Evolutionary conservation across 2,113 vertebrate genomes (phyloP).

Genomic region (Megaceryle torquata): DNA sequence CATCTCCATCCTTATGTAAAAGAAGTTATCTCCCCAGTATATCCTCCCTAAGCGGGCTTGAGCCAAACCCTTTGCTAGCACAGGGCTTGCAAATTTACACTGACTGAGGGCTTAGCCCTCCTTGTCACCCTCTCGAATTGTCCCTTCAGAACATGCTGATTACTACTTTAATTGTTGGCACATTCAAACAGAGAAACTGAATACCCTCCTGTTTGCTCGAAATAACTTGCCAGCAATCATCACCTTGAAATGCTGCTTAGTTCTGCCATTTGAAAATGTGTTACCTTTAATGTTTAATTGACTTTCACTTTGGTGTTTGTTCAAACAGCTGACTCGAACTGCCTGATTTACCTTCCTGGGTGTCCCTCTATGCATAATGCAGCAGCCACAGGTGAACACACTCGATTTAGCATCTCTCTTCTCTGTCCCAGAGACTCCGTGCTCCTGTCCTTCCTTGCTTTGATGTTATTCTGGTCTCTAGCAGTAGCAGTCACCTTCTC

Average conservation of each 20-base stretch:
- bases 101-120: background rate
- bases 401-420: background rate
- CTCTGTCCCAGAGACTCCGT: background rate
- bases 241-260: background rate
- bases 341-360: background rate
- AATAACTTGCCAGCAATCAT: background rate
- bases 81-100: background rate
- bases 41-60: background rate
- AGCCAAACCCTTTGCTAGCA: background rate
- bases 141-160: background rate
- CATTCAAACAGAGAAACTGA: background rate
- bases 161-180: conserved; percentile 19
- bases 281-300: conserved; percentile 26
- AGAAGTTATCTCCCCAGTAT: background rate
- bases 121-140: background rate
- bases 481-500: background rate
- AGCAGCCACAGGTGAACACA: background rate
- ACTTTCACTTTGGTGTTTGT: background rate
- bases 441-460: background rate
- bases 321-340: background rate
- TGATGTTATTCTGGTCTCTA: background rate
- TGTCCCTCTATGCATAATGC: background rate
- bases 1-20: conserved; percentile 16
- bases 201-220: background rate
- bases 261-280: background rate